Evolutionary conservation across 2,113 vertebrate genomes (phyloP).

Genomic region (Indri indri): DNA sequence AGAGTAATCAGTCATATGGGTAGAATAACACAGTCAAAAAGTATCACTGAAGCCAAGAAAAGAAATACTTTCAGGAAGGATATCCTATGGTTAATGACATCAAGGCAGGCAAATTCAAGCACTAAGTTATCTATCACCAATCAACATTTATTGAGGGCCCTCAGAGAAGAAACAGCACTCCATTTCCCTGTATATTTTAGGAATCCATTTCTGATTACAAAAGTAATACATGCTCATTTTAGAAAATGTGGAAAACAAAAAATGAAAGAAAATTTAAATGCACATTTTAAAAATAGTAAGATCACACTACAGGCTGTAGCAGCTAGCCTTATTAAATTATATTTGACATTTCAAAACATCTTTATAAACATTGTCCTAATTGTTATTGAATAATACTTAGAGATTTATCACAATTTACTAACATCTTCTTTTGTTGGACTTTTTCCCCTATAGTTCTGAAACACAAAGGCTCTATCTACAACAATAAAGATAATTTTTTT

Average conservation of each 20-base stretch:
- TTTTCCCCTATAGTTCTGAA: not conserved
- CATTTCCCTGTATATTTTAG: conserved; percentile 2
- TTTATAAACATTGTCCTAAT: not conserved
- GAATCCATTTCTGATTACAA: conserved; percentile 8
- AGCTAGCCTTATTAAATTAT: conserved; percentile 1
- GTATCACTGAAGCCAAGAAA: not conserved
- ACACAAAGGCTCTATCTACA: not conserved
- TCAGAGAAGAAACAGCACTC: not conserved
- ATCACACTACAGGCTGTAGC: not conserved
- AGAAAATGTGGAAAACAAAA: not conserved
- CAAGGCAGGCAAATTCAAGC: not conserved
- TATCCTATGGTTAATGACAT: not conserved
- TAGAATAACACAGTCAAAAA: not conserved
- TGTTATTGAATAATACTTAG: not conserved
- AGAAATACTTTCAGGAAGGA: not conserved
- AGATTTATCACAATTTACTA: not conserved
- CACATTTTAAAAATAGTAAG: not conserved
- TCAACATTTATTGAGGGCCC: not conserved
- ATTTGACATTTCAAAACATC: not conserved
- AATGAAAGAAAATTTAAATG: not conserved
- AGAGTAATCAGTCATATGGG: not conserved
- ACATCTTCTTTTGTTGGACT: not conserved
- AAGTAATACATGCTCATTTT: not conserved
- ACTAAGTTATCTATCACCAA: not conserved
- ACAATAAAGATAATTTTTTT: not conserved